Conservation (phyloP, 2,888 invertebrate genomes). For the Sacculina carcini region DNA sequence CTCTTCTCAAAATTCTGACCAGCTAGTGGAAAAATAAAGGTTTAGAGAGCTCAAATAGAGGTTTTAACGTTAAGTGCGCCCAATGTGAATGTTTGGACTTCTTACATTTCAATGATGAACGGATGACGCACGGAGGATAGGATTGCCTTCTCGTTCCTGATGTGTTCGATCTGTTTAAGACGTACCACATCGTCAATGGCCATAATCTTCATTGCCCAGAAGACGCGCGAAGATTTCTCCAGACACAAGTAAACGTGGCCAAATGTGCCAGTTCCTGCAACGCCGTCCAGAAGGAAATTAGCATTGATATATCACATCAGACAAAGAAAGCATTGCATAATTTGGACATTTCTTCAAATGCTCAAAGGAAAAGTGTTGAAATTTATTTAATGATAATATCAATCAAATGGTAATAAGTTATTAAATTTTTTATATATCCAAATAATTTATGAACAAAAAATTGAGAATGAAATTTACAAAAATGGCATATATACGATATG, state of each 20-base stretch:
- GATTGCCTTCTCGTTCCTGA: constrained; percentile 86
- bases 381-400: too few relatives aligned
- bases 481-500: too few relatives aligned
- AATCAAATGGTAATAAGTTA: too few relatives aligned
- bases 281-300: constrained; percentile 12
- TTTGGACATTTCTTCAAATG: neutral
- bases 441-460: too few relatives aligned
- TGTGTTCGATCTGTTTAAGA: constrained; percentile 86
- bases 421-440: too few relatives aligned
- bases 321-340: neutral
- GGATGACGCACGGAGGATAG: constrained; percentile 74
- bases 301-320: too few relatives aligned
- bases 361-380: neutral
- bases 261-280: constrained; percentile 76
- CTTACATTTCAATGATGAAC: constrained; percentile 82
- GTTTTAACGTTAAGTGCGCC: too few relatives aligned
- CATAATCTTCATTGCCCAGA: constrained; percentile 78
- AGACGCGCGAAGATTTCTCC: constrained; percentile 50
- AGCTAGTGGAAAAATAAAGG: too few relatives aligned
- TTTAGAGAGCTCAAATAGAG: too few relatives aligned
- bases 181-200: constrained; percentile 78
- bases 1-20: too few relatives aligned
- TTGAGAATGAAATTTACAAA: too few relatives aligned
- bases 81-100: too few relatives aligned
- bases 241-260: constrained; percentile 75